A percentile compares a stretch with the other conserved stretches of the same genome.
These are phyloP conservation scores for Anticlea derivata DNA, from an alignment of 2,888 invertebrate genomes.

Conservation along the genomic window DNA sequence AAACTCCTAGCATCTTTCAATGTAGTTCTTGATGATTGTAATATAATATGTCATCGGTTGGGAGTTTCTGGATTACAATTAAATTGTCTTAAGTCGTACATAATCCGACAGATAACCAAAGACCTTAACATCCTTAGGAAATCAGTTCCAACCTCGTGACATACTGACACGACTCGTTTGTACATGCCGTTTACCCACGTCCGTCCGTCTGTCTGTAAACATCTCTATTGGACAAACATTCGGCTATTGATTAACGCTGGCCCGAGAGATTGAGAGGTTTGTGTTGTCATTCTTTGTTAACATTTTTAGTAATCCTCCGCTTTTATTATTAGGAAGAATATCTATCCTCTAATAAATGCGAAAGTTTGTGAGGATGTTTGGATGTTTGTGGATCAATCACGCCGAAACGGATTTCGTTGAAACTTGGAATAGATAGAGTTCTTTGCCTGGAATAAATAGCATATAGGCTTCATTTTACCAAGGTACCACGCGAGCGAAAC, in stretches of 20 bases:
- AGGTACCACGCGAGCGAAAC: too few species aligned
- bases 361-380: too few species aligned
- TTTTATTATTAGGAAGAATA: background rate
- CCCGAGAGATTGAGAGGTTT: constrained; percentile 15
- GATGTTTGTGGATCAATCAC: too few species aligned
- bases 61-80: background rate
- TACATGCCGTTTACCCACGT: constrained; percentile 22
- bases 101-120: constrained; percentile 3
- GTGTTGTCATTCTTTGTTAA: constrained; percentile 23
- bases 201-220: constrained; percentile 17
- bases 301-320: background rate
- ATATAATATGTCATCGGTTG: background rate
- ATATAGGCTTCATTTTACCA: too few species aligned
- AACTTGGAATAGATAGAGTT: too few species aligned
- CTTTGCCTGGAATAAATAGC: too few species aligned
- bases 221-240: constrained; percentile 18
- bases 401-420: too few species aligned
- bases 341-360: too few species aligned
- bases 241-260: constrained; percentile 28
- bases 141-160: constrained; percentile 26
- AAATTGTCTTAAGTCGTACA: background rate
- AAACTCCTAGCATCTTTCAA: too few species aligned
- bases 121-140: constrained; percentile 5
- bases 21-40: too few species aligned
- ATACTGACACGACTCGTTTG: constrained; percentile 26